Conservation (phyloP, 2,113 vertebrate species). For the Stercorarius parasiticus region DNA sequence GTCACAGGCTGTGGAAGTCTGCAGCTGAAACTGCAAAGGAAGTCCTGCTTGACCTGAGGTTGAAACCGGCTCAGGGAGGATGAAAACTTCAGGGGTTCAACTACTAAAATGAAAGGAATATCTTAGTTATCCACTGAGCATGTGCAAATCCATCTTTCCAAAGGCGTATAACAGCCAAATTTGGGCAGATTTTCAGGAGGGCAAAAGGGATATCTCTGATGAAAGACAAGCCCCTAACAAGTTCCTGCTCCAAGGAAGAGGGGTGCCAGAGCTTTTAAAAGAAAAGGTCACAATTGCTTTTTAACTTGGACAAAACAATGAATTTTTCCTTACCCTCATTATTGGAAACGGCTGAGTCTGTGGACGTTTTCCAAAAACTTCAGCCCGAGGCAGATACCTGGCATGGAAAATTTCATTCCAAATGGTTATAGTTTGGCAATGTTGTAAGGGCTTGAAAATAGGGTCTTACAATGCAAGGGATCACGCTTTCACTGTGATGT, state of each 20-base stretch:
- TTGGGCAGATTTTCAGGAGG: not conserved
- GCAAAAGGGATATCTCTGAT: not conserved
- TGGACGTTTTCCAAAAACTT: conserved; percentile 50
- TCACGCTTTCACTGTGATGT: not conserved
- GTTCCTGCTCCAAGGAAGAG: not conserved
- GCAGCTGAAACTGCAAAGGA: not conserved
- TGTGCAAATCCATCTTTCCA: conserved; percentile 1
- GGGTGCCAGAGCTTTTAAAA: conserved; percentile 46
- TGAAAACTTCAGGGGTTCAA: not conserved
- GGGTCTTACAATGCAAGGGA: not conserved
- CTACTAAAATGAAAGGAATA: not conserved
- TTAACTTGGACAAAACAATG: conserved; percentile 58
- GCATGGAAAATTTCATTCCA: conserved; percentile 63
- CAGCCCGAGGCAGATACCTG: conserved; percentile 62
- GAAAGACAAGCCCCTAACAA: conserved; percentile 19
- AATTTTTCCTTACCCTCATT: conserved; percentile 62
- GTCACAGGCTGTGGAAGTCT: not conserved
- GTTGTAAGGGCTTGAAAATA: not conserved
- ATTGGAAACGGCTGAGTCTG: conserved; percentile 47
- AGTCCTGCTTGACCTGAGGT: not conserved
- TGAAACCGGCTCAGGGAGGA: not conserved
- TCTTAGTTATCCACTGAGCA: not conserved
- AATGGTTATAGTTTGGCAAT: conserved; percentile 33
- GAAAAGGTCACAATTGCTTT: conserved; percentile 50
- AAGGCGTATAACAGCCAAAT: not conserved